Evolutionary conservation across 2,113 vertebrate species (phyloP).

Genomic region (Lagenorhynchus albirostris): DNA sequence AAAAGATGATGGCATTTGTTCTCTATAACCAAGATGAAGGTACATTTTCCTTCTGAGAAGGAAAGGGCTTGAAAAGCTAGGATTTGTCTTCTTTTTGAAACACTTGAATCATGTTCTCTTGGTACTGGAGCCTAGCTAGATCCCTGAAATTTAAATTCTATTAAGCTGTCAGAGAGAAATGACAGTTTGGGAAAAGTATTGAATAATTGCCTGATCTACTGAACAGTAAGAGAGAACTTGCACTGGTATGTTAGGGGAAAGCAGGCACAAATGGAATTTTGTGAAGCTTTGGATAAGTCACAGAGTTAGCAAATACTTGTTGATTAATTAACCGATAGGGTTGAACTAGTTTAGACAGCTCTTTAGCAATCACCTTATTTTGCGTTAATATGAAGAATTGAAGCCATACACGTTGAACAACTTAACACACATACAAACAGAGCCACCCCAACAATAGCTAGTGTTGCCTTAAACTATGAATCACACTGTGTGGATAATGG

Average conservation of each 20-base stretch:
- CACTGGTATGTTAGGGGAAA: not conserved
- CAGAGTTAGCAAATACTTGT: not conserved
- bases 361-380: not conserved
- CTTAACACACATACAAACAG: not conserved
- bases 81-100: not conserved
- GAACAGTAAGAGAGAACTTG: not conserved
- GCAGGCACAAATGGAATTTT: not conserved
- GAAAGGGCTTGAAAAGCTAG: not conserved
- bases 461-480: not conserved
- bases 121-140: not conserved
- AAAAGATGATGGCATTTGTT: not conserved
- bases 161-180: not conserved
- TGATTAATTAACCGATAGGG: constrained; percentile 6
- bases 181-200: not conserved
- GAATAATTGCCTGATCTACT: not conserved
- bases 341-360: not conserved
- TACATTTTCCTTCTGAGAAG: not conserved
- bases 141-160: constrained; percentile 13
- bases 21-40: not conserved
- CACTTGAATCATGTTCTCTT: not conserved
- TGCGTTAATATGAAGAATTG: not conserved
- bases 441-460: not conserved
- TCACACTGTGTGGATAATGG: not conserved
- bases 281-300: not conserved
- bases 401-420: not conserved